phyloP scores from a whole-genome alignment of 2,797 vertebrate genomes.

The Synaphobranchus kaupii region DNA sequence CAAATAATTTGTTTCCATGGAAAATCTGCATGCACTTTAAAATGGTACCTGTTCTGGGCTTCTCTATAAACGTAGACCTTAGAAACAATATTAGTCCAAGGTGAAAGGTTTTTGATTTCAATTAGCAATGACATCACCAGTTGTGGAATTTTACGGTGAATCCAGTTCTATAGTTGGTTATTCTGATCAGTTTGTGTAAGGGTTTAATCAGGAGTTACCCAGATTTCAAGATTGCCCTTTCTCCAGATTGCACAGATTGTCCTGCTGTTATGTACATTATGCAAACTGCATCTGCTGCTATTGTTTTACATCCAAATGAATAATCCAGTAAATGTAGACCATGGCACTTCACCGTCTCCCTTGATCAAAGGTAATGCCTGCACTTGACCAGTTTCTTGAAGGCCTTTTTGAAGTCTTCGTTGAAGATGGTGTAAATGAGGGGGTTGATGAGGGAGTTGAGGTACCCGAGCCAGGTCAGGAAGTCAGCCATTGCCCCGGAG shows the following conservation, averaged over 20 bases:
- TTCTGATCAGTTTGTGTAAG: not conserved
- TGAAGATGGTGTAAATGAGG: conserved; percentile 82
- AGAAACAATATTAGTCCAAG: not conserved
- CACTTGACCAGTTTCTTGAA: conserved; percentile 80
- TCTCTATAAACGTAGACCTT: not conserved
- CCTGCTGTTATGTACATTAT: not conserved
- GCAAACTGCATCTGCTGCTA: too few relatives aligned
- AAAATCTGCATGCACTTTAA: not conserved
- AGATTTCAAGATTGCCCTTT: too few relatives aligned
- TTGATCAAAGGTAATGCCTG: conserved; percentile 63
- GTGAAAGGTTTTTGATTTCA: not conserved
- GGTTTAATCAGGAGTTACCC: not conserved
- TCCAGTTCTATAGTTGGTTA: too few relatives aligned
- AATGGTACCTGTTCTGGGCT: not conserved
- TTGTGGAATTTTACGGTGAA: not conserved
- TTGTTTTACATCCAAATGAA: not conserved
- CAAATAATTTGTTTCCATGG: not conserved
- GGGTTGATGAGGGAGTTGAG: conserved; percentile 84
- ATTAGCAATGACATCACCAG: not conserved
- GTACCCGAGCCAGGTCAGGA: conserved; percentile 81
- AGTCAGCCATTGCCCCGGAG: conserved; percentile 78
- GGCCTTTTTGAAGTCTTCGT: conserved; percentile 83
- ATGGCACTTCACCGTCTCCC: not conserved
- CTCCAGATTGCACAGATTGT: not conserved
- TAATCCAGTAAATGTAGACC: not conserved